phyloP scores from a whole-genome alignment of 2,113 vertebrate genomes.

The Rhynchomys soricoides region DNA sequence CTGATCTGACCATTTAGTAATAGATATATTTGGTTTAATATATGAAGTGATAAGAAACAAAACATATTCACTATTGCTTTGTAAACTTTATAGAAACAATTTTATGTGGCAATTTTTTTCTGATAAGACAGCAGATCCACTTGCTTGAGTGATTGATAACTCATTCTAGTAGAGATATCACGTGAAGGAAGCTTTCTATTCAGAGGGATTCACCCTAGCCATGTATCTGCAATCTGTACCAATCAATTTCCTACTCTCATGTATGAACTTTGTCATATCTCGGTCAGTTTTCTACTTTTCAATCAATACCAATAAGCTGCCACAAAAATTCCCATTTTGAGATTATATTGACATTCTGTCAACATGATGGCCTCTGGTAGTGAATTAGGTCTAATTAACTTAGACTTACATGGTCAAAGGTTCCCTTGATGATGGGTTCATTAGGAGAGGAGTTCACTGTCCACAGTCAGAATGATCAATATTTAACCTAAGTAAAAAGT shows the following conservation, averaged over 20 bases:
- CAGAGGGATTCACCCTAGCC: not conserved
- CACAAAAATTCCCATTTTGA: not conserved
- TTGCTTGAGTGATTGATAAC: not conserved
- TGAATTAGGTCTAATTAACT: not conserved
- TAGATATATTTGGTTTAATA: not conserved
- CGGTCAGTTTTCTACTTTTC: not conserved
- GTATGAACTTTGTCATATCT: not conserved
- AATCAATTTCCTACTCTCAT: not conserved
- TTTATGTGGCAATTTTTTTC: not conserved
- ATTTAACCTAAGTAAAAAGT: not conserved
- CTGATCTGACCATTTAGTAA: not conserved
- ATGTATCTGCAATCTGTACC: accelerated
- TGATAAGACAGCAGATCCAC: not conserved
- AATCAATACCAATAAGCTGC: not conserved
- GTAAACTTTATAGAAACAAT: not conserved
- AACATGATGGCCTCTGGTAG: not conserved
- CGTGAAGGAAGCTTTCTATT: not conserved
- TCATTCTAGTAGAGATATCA: not conserved
- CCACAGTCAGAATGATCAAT: not conserved
- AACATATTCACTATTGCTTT: not conserved
- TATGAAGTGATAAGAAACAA: not conserved
- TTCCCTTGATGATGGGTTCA: not conserved
- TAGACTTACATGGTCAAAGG: not conserved
- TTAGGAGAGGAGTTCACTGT: not conserved
- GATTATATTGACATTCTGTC: not conserved